phyloP scores from a whole-genome alignment of 2,797 vertebrate genomes.

The Malurus leucopterus region DNA sequence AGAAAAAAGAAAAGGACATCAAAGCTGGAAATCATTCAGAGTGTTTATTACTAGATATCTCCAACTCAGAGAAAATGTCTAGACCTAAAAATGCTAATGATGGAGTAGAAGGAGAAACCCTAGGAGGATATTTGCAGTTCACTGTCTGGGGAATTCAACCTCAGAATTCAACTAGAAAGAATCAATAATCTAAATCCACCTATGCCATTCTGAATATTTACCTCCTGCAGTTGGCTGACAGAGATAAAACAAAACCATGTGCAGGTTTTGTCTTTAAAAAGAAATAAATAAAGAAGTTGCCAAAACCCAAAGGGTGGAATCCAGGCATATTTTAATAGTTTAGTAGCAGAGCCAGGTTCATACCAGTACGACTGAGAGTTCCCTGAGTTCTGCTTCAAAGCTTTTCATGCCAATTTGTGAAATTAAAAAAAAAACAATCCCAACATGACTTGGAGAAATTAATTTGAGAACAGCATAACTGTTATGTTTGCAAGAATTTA shows the following conservation, averaged over 20 bases:
- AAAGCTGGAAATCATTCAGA: background rate
- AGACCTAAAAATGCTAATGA: background rate
- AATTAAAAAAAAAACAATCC: background rate
- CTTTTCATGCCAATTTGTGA: background rate
- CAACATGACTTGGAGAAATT: background rate
- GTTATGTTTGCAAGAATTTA: background rate
- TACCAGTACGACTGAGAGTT: background rate
- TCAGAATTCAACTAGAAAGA: background rate
- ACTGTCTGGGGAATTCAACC: background rate
- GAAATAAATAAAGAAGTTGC: constrained; percentile 2
- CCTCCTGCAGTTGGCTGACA: background rate
- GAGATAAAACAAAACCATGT: background rate
- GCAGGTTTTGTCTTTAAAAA: background rate
- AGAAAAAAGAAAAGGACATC: background rate
- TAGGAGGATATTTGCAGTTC: background rate
- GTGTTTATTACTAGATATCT: background rate
- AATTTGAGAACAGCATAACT: background rate
- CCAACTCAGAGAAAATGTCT: background rate
- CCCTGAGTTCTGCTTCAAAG: background rate
- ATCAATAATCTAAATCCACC: background rate
- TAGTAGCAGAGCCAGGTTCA: background rate
- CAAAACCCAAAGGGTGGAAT: constrained; percentile 22
- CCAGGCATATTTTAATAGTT: background rate
- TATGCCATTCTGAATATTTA: constrained; percentile 5
- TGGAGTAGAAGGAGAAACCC: background rate